Conservation (phyloP, 2,888 invertebrate species). For the Busseola fusca region DNA sequence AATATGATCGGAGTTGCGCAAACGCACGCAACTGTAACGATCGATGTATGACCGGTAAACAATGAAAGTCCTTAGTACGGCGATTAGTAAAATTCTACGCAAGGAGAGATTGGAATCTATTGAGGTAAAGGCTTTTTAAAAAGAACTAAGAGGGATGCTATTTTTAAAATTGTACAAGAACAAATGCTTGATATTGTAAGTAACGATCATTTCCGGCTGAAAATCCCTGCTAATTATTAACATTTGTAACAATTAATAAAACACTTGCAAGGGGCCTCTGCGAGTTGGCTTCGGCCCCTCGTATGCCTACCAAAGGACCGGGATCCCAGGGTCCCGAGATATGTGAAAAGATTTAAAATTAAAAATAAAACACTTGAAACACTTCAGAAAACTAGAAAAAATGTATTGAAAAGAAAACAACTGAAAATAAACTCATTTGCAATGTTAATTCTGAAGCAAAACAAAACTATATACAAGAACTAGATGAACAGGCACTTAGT, state of each 20-base stretch:
- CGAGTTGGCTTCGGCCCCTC: too few relatives aligned
- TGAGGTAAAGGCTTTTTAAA: constrained; percentile 43
- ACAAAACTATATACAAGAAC: constrained; percentile 43
- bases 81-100: constrained; percentile 53
- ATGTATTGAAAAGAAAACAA: constrained; percentile 16
- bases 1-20: constrained; percentile 78
- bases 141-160: constrained; percentile 10
- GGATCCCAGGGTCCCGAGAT: too few relatives aligned
- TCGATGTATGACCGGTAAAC: constrained; percentile 62
- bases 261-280: too few relatives aligned
- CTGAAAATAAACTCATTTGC: constrained; percentile 49
- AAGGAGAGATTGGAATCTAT: constrained; percentile 56
- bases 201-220: not conserved
- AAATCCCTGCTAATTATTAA: not conserved
- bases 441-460: constrained; percentile 38
- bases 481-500: constrained; percentile 45
- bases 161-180: not conserved
- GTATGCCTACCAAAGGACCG: too few relatives aligned
- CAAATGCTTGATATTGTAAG: constrained; percentile 10
- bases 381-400: constrained; percentile 14
- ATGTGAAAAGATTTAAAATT: too few relatives aligned
- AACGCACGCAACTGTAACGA: constrained; percentile 73
- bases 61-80: constrained; percentile 59
- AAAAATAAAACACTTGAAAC: not conserved
- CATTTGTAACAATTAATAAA: too few relatives aligned